Evolutionary conservation across 1,140 invertebrate species (phyloP).

Genomic region (Lithobius niger): DNA sequence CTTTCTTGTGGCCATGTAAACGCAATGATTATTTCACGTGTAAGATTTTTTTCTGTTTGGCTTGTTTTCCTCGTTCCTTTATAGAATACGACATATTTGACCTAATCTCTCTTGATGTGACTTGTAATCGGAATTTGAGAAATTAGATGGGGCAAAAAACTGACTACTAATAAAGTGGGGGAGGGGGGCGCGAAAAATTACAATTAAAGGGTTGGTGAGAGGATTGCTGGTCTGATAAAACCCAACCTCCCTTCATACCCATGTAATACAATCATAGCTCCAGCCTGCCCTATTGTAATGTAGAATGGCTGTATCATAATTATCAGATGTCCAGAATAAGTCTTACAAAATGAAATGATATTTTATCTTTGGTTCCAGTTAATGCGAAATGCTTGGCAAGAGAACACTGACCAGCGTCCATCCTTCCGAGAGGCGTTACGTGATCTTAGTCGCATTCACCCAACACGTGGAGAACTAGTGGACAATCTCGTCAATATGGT

Average conservation of each 20-base stretch:
- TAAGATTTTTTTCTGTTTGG: too few species aligned
- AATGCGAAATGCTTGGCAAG: neutral
- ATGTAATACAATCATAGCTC: slow-evolving; percentile 28
- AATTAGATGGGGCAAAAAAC: too few species aligned
- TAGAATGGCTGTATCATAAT: neutral
- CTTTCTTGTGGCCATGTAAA: too few species aligned
- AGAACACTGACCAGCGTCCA: neutral
- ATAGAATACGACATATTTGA: too few species aligned
- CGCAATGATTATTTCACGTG: too few species aligned
- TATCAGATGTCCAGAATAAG: neutral
- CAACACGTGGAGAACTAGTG: neutral
- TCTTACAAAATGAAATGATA: neutral
- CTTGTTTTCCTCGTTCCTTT: too few species aligned
- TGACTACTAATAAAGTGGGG: too few species aligned
- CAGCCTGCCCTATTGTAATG: neutral
- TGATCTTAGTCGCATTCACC: neutral
- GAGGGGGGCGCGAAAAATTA: too few species aligned
- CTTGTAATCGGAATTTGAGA: too few species aligned
- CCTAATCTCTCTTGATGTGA: too few species aligned
- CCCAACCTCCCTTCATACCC: slow-evolving; percentile 32
- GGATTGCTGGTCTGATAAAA: too few species aligned
- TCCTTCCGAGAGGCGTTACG: neutral
- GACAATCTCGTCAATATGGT: neutral
- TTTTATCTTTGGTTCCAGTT: neutral
- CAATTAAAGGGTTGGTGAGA: too few species aligned